These are phyloP conservation scores for Dendrocincla tyrannina DNA, from an alignment of 2,797 vertebrate species.

Conservation along the genomic window DNA sequence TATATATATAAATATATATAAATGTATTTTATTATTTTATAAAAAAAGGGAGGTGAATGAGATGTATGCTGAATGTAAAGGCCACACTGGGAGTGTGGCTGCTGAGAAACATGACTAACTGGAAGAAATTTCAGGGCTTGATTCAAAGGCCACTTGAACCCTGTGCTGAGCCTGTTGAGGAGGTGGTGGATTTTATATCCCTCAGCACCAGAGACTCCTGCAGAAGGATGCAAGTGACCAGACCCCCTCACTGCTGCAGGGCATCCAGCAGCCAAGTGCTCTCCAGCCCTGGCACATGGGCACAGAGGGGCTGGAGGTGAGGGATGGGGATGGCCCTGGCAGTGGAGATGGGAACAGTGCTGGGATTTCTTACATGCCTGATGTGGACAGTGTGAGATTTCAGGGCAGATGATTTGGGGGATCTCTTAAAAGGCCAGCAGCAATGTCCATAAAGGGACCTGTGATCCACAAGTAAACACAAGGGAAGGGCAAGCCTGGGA, in stretches of 20 bases:
- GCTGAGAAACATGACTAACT: neutral
- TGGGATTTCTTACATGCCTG: neutral
- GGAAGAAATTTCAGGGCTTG: neutral
- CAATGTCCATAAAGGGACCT: neutral
- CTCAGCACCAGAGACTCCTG: neutral
- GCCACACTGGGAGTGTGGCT: neutral
- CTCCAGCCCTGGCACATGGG: neutral
- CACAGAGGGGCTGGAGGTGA: neutral
- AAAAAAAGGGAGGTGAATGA: neutral
- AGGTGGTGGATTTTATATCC: neutral
- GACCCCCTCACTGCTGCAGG: neutral
- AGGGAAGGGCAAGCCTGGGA: neutral
- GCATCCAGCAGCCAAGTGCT: neutral
- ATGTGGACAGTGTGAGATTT: neutral
- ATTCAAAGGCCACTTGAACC: neutral
- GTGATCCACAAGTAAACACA: neutral
- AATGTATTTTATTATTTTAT: slow-evolving; percentile 65
- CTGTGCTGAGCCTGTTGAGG: neutral
- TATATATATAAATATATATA: slow-evolving; percentile 39
- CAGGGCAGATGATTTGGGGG: rapidly evolving
- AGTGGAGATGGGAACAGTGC: rapidly evolving
- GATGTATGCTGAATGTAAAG: neutral
- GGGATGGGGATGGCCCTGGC: neutral
- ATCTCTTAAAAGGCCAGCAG: neutral
- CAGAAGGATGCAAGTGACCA: neutral